Conservation (phyloP, 2,888 invertebrate species). For the Hydroisotoma schaefferi region DNA sequence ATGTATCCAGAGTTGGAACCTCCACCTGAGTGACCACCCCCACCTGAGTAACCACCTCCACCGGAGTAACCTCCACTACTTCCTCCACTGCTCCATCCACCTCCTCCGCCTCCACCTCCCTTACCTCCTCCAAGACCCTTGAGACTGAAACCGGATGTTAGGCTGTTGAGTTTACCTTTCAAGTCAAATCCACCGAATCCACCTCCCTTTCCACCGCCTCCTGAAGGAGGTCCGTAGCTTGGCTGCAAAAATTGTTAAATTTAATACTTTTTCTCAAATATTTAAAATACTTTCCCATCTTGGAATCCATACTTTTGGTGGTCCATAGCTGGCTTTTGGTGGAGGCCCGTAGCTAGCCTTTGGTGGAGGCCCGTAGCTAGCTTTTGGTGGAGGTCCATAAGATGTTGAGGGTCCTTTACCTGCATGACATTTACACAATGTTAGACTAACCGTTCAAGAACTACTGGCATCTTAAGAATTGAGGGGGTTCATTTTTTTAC, state of each 20-base stretch:
- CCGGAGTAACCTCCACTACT: constrained; percentile 7
- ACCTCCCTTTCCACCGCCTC: constrained; percentile 20
- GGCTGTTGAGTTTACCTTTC: constrained; percentile 9
- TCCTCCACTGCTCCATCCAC: constrained; percentile 16
- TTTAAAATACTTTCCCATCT: too few species aligned
- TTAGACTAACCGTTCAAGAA: too few species aligned
- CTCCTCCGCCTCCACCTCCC: constrained; percentile 20
- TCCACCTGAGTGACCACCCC: constrained; percentile 1
- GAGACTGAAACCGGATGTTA: constrained; percentile 18
- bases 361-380: constrained; percentile 23
- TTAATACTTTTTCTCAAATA: background rate
- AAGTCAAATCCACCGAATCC: constrained; percentile 14
- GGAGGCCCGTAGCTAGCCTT: constrained; percentile 12
- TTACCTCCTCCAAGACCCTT: constrained; percentile 12
- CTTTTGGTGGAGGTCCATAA: constrained; percentile 29
- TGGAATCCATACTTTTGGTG: too few species aligned
- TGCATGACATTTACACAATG: too few species aligned
- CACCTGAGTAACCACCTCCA: constrained; percentile 15
- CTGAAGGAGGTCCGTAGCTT: constrained; percentile 4
- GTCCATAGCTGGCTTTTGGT: constrained; percentile 16
- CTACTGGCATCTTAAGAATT: too few species aligned
- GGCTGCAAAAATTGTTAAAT: background rate
- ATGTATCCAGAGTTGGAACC: constrained; percentile 39
- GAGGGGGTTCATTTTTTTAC: too few species aligned
- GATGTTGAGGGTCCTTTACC: constrained; percentile 34